Conservation (phyloP, 2,888 invertebrate species). For the Xestia sexstrigata region DNA sequence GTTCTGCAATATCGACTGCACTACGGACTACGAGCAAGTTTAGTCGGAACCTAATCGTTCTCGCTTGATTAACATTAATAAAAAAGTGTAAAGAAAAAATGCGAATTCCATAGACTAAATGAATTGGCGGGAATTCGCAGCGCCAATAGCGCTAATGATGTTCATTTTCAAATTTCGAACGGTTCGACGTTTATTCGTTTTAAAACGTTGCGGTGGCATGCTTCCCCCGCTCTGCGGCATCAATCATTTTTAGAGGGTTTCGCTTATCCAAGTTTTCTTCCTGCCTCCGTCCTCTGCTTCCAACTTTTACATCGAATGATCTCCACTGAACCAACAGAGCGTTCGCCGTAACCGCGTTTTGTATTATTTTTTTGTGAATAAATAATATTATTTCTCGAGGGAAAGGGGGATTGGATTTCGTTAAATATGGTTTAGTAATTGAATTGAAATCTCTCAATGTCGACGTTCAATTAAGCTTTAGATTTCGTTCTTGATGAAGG, state of each 20-base stretch:
- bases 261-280: slow-evolving; percentile 90
- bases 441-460: slow-evolving; percentile 91
- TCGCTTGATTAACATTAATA: slow-evolving; percentile 79
- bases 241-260: slow-evolving; percentile 91
- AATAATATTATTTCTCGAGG: slow-evolving; percentile 90
- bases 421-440: slow-evolving; percentile 91
- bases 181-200: slow-evolving; percentile 90
- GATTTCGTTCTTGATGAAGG: slow-evolving; percentile 86
- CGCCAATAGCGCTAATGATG: slow-evolving; percentile 88
- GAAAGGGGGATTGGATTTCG: slow-evolving; percentile 91
- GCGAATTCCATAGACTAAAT: slow-evolving; percentile 81
- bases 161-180: slow-evolving; percentile 86
- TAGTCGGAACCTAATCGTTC: slow-evolving; percentile 71
- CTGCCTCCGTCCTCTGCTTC: slow-evolving; percentile 84
- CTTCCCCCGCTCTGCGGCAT: slow-evolving; percentile 84
- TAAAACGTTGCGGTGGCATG: slow-evolving; percentile 82
- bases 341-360: slow-evolving; percentile 87
- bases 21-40: slow-evolving; percentile 51
- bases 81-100: slow-evolving; percentile 76
- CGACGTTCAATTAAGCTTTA: slow-evolving; percentile 90
- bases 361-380: slow-evolving; percentile 91
- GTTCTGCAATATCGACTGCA: slow-evolving; percentile 66
- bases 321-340: slow-evolving; percentile 89
- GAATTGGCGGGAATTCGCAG: slow-evolving; percentile 78
- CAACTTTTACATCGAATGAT: slow-evolving; percentile 90